A percentile compares a stretch with the other conserved stretches of the same genome.
These are phyloP conservation scores for Decapterus maruadsi DNA, from an alignment of 2,797 vertebrate species.

Conservation along the genomic window DNA sequence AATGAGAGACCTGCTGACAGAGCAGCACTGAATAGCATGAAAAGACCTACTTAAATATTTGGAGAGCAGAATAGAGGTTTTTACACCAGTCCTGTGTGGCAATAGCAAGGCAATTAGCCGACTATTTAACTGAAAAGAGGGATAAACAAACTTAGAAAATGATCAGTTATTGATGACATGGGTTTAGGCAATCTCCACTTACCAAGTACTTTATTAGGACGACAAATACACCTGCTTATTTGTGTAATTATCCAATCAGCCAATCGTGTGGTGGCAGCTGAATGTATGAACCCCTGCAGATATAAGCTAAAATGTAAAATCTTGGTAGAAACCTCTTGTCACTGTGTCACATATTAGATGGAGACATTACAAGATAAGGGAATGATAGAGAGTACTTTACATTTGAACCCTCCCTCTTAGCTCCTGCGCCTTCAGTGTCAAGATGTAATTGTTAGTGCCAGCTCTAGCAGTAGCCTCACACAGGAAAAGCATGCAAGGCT, in stretches of 20 bases:
- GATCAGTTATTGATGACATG: neutral
- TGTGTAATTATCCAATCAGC: neutral
- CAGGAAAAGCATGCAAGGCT: no score
- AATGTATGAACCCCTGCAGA: neutral
- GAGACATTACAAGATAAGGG: no score
- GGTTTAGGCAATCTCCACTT: neutral
- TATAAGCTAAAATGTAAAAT: neutral
- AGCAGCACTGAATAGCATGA: constrained; percentile 21
- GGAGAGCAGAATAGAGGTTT: constrained; percentile 22
- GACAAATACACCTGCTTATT: neutral
- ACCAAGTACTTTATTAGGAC: neutral
- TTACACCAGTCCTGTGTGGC: constrained; percentile 21
- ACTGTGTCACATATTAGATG: no score
- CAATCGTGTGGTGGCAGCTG: no score
- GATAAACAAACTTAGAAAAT: constrained; percentile 7
- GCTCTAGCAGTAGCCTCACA: no score
- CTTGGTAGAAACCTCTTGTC: no score
- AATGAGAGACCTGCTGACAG: constrained; percentile 39
- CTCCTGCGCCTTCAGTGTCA: no score
- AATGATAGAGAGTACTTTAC: no score
- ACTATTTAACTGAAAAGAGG: constrained; percentile 19
- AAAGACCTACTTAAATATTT: constrained; percentile 28
- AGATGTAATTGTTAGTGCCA: no score
- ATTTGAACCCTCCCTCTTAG: no score
- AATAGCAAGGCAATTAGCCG: constrained; percentile 14